Base-by-base conservation (phyloP, 53 echinoderm and acorn worm genomes). In the Holothuria leucospilota region DNA sequence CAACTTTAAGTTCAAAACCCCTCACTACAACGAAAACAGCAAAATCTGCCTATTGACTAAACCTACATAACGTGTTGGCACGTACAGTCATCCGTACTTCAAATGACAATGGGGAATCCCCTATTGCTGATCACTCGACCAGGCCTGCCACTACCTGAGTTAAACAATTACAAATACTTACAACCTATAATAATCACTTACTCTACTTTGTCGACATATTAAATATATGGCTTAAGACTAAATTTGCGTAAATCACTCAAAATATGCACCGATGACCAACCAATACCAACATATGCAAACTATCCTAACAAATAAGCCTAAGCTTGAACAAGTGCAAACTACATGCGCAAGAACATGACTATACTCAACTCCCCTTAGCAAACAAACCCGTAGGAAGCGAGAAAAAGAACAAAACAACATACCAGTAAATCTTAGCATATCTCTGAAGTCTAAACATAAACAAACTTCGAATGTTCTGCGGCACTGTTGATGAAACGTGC, bases 261-360 rank as follows among this genome's bases (percentile, higher is more conserved):
- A 70, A 70, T 70, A 70, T 70, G 71, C 71, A 70, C 71, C 71
- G 71, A 70, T 70, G 71, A 70, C 71, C 71, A 70, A 70, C 71
- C 71, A 70, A 70, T 70, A 70, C 71, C 71, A 70, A 28, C 71
- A 27, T 29, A 27, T 70, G 71, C 64, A 63, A 63, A 63, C 64
- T 63, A 9, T 63, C 64, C 71, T 70, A 70, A 70, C 71, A 70
- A 70, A 70, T 70, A 70, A 70, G 71, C 71, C 71, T 70, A 70
- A 34, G 71, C 71, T 70, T 34, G 28, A 70, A 70, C 71, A 70
- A 70, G 71, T 70, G 71, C 30, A 28, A 68, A 68, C 69, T 68
- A 68, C 69, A 68, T 68, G 69, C 69, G 20, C 69, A 25, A 25
- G 71, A 70, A 70, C 71, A 70, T 70, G 71, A 70, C 71, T 70